Percentiles rank a stretch among this genome's conserved stretches.
Conservation (phyloP, 2,113 vertebrate species). For the Chlorocebus sabaeus region DNA sequence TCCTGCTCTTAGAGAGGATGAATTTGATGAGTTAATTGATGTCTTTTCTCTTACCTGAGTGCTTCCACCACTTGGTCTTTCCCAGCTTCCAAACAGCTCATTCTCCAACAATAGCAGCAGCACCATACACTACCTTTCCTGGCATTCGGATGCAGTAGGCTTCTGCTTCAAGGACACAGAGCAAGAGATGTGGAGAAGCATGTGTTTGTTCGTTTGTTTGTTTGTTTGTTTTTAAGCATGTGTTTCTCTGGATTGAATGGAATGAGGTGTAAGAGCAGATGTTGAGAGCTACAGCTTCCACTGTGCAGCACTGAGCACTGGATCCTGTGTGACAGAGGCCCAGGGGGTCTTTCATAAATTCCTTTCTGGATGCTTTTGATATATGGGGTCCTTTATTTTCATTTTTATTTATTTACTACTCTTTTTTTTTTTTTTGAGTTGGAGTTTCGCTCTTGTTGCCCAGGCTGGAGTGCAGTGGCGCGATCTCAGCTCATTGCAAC, state of each 20-base stretch:
- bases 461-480: neutral
- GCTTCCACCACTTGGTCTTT: neutral
- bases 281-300: neutral
- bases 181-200: neutral
- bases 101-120: neutral
- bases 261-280: neutral
- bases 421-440: no score
- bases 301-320: neutral
- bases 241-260: neutral
- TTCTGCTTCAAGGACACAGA: neutral
- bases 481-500: neutral
- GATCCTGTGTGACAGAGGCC: neutral
- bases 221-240: no score
- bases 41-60: neutral
- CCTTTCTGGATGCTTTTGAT: neutral
- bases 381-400: neutral
- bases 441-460: no score
- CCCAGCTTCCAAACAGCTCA: neutral
- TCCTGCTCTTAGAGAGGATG: neutral
- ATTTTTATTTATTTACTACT: no score
- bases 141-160: neutral
- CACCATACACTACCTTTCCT: neutral
- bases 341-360: neutral
- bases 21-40: neutral
- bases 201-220: neutral